Evolutionary conservation across 2,797 vertebrate genomes (phyloP).

Genomic region (Lagorchestes hirsutus): DNA sequence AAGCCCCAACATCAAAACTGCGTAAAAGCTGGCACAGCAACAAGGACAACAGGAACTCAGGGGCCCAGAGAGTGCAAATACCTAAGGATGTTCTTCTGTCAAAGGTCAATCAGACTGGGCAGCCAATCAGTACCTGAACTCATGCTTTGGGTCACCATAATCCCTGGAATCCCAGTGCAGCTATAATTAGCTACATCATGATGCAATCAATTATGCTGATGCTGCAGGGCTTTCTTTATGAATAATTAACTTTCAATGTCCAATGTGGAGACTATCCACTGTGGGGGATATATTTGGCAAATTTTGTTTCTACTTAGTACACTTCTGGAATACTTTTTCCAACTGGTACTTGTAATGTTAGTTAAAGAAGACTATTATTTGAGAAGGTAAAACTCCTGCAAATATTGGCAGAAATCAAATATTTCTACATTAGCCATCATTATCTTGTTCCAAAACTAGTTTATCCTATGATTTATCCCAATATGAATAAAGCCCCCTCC

Average conservation of each 20-base stretch:
- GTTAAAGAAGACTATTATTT: neutral
- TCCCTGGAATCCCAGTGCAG: fast-evolving
- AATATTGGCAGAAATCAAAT: neutral
- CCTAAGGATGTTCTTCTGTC: neutral
- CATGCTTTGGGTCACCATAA: neutral
- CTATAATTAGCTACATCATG: neutral
- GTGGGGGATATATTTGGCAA: neutral
- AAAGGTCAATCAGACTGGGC: neutral
- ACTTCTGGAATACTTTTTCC: neutral
- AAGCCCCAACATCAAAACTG: constrained; percentile 29
- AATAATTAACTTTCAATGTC: neutral
- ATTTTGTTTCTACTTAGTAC: neutral
- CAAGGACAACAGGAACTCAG: neutral
- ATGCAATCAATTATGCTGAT: neutral
- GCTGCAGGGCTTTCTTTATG: neutral
- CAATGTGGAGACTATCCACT: neutral
- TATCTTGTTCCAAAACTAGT: neutral
- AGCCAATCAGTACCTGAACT: neutral
- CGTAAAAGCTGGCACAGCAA: constrained; percentile 1
- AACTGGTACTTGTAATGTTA: neutral
- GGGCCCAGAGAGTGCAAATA: neutral
- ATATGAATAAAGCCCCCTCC: neutral
- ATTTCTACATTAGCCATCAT: too few species aligned
- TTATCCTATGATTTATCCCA: neutral
- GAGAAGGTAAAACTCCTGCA: neutral